These are phyloP conservation scores for Agrotis ipsilon DNA, from an alignment of 2,888 invertebrate species.

Conservation along the genomic window DNA sequence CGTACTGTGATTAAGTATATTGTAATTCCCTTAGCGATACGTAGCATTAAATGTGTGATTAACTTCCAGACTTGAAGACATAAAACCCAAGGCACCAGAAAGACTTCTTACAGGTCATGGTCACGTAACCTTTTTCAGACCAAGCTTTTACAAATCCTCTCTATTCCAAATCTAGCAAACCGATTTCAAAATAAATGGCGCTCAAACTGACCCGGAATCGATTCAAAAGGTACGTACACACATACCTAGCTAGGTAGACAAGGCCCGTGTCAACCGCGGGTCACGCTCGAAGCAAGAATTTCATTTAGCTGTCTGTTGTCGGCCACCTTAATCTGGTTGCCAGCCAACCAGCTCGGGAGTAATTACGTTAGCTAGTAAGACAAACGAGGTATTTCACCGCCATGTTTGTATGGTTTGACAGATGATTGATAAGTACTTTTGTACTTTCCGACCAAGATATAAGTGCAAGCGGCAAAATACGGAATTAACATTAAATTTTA, in stretches of 20 bases:
- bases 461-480: background rate
- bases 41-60: too few species aligned
- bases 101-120: background rate
- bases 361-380: constrained; percentile 64
- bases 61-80: too few species aligned
- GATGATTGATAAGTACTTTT: constrained; percentile 56
- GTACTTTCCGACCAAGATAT: constrained; percentile 3
- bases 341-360: constrained; percentile 37
- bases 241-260: constrained; percentile 33
- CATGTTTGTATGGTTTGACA: constrained; percentile 59
- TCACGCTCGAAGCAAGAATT: constrained; percentile 71
- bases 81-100: background rate
- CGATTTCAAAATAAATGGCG: constrained; percentile 29
- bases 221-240: constrained; percentile 33
- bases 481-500: background rate
- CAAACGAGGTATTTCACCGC: constrained; percentile 61
- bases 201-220: constrained; percentile 7
- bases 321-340: constrained; percentile 71
- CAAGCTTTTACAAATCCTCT: background rate
- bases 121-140: background rate
- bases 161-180: background rate
- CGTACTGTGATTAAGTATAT: too few species aligned
- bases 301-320: constrained; percentile 74
- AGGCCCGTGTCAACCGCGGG: constrained; percentile 59
- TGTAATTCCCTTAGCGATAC: too few species aligned